Base-by-base conservation (phyloP, 1,140 invertebrate species). In the Caenorhabditis latens region DNA sequence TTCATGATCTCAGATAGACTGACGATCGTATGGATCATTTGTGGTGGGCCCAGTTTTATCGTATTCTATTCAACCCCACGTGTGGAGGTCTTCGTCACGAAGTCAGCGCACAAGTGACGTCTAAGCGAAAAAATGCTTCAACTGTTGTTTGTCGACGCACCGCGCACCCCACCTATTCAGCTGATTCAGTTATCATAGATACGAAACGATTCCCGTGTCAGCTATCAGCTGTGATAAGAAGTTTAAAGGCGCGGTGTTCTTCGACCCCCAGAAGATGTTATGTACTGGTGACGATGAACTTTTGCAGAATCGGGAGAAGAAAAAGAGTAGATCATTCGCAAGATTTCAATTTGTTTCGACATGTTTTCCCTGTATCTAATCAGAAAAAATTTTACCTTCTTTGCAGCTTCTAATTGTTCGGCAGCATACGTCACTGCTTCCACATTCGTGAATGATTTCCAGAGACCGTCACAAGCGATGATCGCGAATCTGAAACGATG, bases 401-500 rank as follows among this genome's bases (percentile, higher is more conserved):
- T 46, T 48, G 86, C 48, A 43, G 58, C 50, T 24, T 87, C 42
- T 16, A 83, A 50, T 14, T 83, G 46, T 21, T 87, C 61, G 4
- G 21, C 19, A 32, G 63, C 83, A 67, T 87, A 88, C 53, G 87
- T 48, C 6, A 88, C 75, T 21, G 87, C 87, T 32, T 88, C 87
- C 58, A 67, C 58, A 46, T 88, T 84, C n/a, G 65, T 32, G 53
- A 88, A 88, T 58, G 87, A 79, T 53, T 88, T 88, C 87, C 87
- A 88, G 24, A 88, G 84, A 67, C 87, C 87, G 58, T 88, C 87
- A 55, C 87, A 88, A 50, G 87, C 87, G n/a, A 88, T 79, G 21
- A 88, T 75, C 1, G 86, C 55, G 50, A 88, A 85, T 48, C 87
- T 88, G 65, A 43, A 79, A 84, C 32, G 32, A 71, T n/a, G n/a